Evolutionary conservation across 2,797 vertebrate genomes (phyloP), one percentile per base, ranked within the genome.

Genomic region (Enteromius unitaeniatus): DNA sequence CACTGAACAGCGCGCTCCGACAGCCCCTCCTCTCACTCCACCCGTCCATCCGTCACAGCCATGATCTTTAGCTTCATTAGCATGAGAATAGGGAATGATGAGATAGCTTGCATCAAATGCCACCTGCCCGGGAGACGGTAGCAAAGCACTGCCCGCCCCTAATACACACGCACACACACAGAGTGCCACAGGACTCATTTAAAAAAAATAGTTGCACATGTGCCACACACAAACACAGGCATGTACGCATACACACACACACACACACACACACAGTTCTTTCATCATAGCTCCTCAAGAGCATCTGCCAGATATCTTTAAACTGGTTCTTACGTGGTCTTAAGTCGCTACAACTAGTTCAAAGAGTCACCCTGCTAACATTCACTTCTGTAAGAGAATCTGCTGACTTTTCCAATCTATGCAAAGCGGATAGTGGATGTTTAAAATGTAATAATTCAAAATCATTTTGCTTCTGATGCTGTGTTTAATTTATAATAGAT

Each of bases 1-100:
- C 53, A 78, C 10, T 6, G 26, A 23, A 23, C 53, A 23, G 69
- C 28, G 21, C 14, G 58, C 74, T 78, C 55, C 26, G 76, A 69
- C 49, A 51, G 67, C 37, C 81, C 76, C 26, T 74, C 68, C 62
- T 64, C 45, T 40, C 77, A 40, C 60, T 67, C 49, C 17, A 73
- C 11, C 70, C 70, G 11, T 83, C 85, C 55, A 79, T 78, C 65
- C 65, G 78, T 86, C 47, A 89, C 90, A 90, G 89, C 87, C 87
- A 60, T 91, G 92, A 90, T 92, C 92, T 92, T 92, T 92, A 91
- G 90, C 91, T 89, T 93, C 91, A 93, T 94, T 94, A 94, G 91
- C 93, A 94, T 94, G 91, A 94, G 88, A 94, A 93, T 91, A 86
- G 87, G 86, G 89, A 90, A 88, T 92, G 93, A 93, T 91, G 90